phyloP scores from a whole-genome alignment of 2,797 vertebrate genomes.

The Trematomus bernacchii region DNA sequence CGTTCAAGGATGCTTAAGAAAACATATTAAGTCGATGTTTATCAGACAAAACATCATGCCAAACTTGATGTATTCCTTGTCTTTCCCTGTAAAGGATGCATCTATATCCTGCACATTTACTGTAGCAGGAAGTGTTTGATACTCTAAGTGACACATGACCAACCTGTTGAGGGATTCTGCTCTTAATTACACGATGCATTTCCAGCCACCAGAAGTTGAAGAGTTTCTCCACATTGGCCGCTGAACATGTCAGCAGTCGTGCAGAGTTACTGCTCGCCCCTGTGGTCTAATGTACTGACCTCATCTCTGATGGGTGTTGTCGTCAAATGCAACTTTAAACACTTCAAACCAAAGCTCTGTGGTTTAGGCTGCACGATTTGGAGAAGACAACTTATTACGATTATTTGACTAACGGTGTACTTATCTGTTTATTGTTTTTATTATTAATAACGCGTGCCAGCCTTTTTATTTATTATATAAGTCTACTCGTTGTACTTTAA shows the following conservation, averaged over 20 bases:
- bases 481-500: too few relatives aligned
- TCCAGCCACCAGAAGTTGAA: constrained; percentile 47
- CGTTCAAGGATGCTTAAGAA: not conserved
- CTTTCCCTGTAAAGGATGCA: constrained; percentile 4
- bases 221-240: constrained; percentile 54
- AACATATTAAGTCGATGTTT: not conserved
- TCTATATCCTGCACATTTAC: constrained; percentile 2
- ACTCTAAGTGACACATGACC: constrained; percentile 52
- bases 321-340: constrained; percentile 62
- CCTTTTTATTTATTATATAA: too few relatives aligned
- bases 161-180: constrained; percentile 66
- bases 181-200: constrained; percentile 77
- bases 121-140: constrained; percentile 27
- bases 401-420: too few relatives aligned
- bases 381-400: too few relatives aligned
- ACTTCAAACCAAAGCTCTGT: constrained; percentile 7
- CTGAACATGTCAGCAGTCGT: constrained; percentile 66
- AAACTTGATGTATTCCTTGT: constrained; percentile 9
- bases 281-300: constrained; percentile 52
- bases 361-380: too few relatives aligned
- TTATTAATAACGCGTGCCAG: too few relatives aligned
- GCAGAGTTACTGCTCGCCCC: constrained; percentile 58
- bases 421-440: too few relatives aligned
- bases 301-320: constrained; percentile 60
- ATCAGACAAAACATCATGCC: constrained; percentile 3